A percentile compares a stretch with the other conserved stretches of the same genome.
These are phyloP conservation scores for Epinephelus lanceolatus DNA, from an alignment of 2,113 vertebrate genomes.

Conservation along the genomic window DNA sequence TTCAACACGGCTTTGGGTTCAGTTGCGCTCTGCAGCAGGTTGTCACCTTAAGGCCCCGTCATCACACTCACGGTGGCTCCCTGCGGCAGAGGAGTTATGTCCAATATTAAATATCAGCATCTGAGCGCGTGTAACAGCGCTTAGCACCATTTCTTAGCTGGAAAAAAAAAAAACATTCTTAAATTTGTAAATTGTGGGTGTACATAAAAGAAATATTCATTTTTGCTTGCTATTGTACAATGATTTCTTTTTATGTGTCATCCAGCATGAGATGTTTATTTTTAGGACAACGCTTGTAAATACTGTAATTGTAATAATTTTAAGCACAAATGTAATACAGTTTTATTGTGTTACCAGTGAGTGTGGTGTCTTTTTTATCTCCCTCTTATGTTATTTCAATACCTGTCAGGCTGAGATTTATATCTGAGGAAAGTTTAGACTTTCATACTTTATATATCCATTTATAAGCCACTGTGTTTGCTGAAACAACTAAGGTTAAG, in stretches of 20 bases:
- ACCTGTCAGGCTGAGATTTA: background rate
- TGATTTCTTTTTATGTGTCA: constrained; percentile 89
- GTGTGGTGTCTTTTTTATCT: constrained; percentile 75
- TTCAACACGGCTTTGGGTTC: constrained; percentile 18
- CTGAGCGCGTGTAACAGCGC: constrained; percentile 1
- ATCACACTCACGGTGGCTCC: no score
- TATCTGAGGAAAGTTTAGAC: constrained; percentile 18
- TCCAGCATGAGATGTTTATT: constrained; percentile 99
- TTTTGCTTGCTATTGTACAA: constrained; percentile 87
- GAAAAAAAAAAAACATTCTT: constrained; percentile 45
- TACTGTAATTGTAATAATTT: constrained; percentile 97
- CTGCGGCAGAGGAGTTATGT: background rate
- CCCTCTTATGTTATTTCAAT: background rate
- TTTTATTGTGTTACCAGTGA: constrained; percentile 98
- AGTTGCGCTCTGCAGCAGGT: constrained; percentile 23
- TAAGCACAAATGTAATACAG: constrained; percentile 99
- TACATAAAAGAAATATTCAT: constrained; percentile 80
- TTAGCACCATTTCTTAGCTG: constrained; percentile 21
- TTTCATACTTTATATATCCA: constrained; percentile 43
- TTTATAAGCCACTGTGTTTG: constrained; percentile 55
- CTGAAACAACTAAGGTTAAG: constrained; percentile 70
- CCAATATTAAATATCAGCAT: constrained; percentile 1
- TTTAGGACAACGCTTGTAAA: constrained; percentile 94
- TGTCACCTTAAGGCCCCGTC: constrained; percentile 9
- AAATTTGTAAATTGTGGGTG: constrained; percentile 81